Conservation (phyloP, 2,113 vertebrate species). For the Oostethus manadensis region DNA sequence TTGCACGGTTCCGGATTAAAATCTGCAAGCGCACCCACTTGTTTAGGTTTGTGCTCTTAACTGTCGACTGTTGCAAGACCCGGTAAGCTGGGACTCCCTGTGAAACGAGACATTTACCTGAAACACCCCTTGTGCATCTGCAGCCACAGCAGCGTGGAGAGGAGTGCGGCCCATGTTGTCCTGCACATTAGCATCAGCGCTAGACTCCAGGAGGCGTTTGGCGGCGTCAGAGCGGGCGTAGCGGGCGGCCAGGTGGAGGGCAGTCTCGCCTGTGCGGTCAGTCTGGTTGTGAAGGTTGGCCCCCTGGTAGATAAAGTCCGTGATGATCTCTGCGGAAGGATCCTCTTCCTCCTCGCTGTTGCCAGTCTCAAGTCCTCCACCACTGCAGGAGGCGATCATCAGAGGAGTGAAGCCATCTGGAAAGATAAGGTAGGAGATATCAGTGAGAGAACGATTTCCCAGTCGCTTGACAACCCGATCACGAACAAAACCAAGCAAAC, state of each 20-base stretch:
- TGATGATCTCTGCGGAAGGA: constrained; percentile 86
- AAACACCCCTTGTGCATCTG: constrained; percentile 95
- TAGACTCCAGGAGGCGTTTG: constrained; percentile 94
- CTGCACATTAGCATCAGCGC: constrained; percentile 92
- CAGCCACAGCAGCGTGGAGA: constrained; percentile 88
- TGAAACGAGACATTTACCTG: constrained; percentile 72
- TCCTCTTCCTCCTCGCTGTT: constrained; percentile 95
- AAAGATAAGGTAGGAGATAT: not conserved
- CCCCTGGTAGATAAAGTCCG: constrained; percentile 95
- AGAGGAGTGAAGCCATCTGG: constrained; percentile 94
- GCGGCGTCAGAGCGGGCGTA: constrained; percentile 94
- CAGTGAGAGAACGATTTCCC: not conserved
- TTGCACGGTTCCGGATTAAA: constrained; percentile 93
- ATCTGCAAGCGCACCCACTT: constrained; percentile 72
- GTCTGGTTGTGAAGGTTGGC: constrained; percentile 97
- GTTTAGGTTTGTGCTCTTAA: constrained; percentile 1
- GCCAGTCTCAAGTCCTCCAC: constrained; percentile 90
- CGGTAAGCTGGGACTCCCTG: not conserved
- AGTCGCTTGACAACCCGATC: not conserved
- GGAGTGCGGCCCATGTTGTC: constrained; percentile 98
- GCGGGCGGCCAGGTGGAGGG: constrained; percentile 89
- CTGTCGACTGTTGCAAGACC: not conserved
- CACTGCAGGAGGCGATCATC: constrained; percentile 98
- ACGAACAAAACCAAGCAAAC: constrained; percentile 53
- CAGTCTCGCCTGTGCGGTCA: constrained; percentile 93